Conservation (phyloP, 2,113 vertebrate species). For the Myxocyprinus asiaticus region DNA sequence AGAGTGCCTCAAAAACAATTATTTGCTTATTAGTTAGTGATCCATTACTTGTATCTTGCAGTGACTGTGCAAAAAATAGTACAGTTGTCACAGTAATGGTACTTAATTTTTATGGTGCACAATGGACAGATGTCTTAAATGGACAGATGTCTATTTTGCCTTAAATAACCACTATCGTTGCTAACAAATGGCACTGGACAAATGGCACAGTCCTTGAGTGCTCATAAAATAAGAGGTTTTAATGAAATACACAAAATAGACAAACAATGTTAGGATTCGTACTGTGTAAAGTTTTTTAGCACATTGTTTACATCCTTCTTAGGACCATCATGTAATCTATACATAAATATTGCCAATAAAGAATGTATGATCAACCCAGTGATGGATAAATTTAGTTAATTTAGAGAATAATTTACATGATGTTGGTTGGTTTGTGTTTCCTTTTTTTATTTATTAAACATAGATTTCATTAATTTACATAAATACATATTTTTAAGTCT, state of each 20-base stretch:
- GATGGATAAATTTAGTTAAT: constrained; percentile 30
- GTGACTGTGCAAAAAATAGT: constrained; percentile 15
- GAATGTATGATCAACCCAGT: constrained; percentile 39
- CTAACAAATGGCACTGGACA: background rate
- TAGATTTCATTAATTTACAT: background rate
- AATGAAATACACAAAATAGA: background rate
- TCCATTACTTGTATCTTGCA: background rate
- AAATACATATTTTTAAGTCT: constrained; percentile 41
- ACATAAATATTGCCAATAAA: constrained; percentile 20
- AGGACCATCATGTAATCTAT: constrained; percentile 13
- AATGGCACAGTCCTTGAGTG: background rate
- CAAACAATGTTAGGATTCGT: background rate
- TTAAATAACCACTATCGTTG: constrained; percentile 15
- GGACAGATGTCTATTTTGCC: background rate
- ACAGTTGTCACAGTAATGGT: constrained; percentile 6
- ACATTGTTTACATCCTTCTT: constrained; percentile 37
- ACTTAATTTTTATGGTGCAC: constrained; percentile 13
- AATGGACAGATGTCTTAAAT: constrained; percentile 7
- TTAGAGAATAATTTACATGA: constrained; percentile 32
- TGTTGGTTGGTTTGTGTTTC: background rate
- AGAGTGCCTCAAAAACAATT: constrained; percentile 46
- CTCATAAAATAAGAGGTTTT: constrained; percentile 3
- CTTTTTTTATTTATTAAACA: constrained; percentile 6
- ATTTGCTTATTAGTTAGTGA: constrained; percentile 10
- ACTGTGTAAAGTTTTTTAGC: constrained; percentile 12